Base-by-base conservation (phyloP, 2,888 invertebrate species). In the Vesta saturnalis region DNA sequence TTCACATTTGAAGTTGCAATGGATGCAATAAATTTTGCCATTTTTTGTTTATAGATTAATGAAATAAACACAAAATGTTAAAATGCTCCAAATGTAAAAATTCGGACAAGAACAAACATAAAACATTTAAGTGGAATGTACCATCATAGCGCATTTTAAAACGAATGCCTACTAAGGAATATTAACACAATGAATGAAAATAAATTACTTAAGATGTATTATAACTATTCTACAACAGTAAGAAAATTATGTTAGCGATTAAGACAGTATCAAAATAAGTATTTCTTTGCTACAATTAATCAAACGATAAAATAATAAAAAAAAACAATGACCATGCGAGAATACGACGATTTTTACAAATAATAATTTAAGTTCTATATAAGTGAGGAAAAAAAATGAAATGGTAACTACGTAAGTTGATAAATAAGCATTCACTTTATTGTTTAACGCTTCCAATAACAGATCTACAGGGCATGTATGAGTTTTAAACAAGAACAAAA, bases 111-210 rank as follows among this genome's bases (percentile, higher is more conserved):
- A 54, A 35, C 19, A 52, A 67, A 70, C 43, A 66, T 21, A 64
- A 66, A 56, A 68, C 57, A 61, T 71, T 73, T 75, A 56, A 77
- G 61, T 82, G 81, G 81, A 81, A 82, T 82, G 82, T 81, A 80
- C 77, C 76, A 75, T 74, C 73, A 73, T 57, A 67, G 60, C 54
- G 69, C 62, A 67, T 65, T 67, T 71, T 68, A 70, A 76, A 74
- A 74, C 72, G 76, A 74, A 74, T 76, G 76, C 76, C 76, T 76
- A 74, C 71, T 70, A 69, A 70, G 69, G 67, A 72, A 72, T 72
- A 68, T 63, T 67, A 64, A 71, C 60, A 70, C 60, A 71, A 71
- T 54, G 60, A 68, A 65, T 61, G 70, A 73, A n/a, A 73, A 73
- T 73, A 73, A 73, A 73, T 71, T 73, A 73, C 73, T 73, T 73